Evolutionary conservation across 2,888 invertebrate genomes (phyloP), one percentile per base, ranked within the genome.

Genomic region (Trypoxylon attenuatum): DNA sequence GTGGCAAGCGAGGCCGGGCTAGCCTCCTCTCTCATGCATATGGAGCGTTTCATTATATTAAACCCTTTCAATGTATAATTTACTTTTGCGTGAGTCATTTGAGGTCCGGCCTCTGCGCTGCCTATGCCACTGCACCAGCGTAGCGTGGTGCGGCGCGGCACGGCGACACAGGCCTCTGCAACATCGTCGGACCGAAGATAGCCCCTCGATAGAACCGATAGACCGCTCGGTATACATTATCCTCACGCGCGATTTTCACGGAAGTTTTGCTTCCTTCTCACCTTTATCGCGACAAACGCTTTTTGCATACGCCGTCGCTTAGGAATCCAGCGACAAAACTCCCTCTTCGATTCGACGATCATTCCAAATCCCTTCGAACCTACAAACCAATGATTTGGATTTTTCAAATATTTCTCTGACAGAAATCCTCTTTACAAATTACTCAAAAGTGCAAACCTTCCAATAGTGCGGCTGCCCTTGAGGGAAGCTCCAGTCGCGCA

Each of bases 21-120:
- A 82, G 79, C 78, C 80, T 82, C 78, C 80, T 82, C 89, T 90
- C 89, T 90, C 90, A 90, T 90, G 90, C 90, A 90, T 90, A 90
- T 90, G 90, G 89, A 90, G 89, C 89, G 89, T 89, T 90, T 90
- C 90, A 90, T 90, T 90, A 90, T 90, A 90, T 90, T 89, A 90
- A 89, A 90, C 89, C 90, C 89, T 89, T 90, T 90, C 90, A 89
- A 90, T 90, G 90, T 90, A 90, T 90, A 90, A 90, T 90, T 90
- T 90, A 90, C 90, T 90, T 90, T 90, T 90, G 89, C 89, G 89
- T 89, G 90, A 90, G 89, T 90, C 90, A 90, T 89, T 90, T 90
- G 89, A 89, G 83, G 81, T 83, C 79, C 78, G 76, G 80, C 73
- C 72, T 75, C 56, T 47, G 63, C 69, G 33, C 60, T 23, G 41